These are phyloP conservation scores for Cuculus canorus DNA, from an alignment of 2,797 vertebrate genomes.

Conservation along the genomic window DNA sequence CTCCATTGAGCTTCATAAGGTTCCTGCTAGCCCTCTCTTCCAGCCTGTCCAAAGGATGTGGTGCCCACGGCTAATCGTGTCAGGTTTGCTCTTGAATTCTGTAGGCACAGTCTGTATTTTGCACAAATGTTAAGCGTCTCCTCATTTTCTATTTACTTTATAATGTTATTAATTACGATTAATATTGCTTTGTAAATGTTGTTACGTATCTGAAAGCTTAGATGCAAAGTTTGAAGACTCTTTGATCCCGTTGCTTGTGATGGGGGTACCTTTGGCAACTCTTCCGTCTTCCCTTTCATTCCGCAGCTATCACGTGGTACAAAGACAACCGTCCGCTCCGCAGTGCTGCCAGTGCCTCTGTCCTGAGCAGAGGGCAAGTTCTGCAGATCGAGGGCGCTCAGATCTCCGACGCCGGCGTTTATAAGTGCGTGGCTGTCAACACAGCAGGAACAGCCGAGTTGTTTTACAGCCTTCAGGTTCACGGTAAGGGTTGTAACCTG, in stretches of 20 bases:
- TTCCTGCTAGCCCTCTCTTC: too few species aligned
- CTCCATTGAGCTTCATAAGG: too few species aligned
- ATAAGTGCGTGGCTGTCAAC: conserved; percentile 91
- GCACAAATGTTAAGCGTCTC: accelerated
- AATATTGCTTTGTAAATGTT: accelerated
- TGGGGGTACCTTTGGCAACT: background rate
- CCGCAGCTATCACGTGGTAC: conserved; percentile 89
- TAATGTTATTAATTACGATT: accelerated
- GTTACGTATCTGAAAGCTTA: background rate
- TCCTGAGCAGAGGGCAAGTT: conserved; percentile 83
- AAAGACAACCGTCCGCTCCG: conserved; percentile 86
- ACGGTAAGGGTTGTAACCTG: conserved; percentile 79
- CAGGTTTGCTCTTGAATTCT: background rate
- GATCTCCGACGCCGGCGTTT: conserved; percentile 87
- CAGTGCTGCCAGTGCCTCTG: conserved; percentile 71
- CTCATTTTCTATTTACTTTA: background rate
- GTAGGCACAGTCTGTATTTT: background rate
- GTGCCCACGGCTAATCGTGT: accelerated
- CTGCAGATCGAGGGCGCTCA: conserved; percentile 86
- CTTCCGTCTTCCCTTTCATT: background rate
- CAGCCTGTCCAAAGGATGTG: too few species aligned
- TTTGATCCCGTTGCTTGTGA: background rate
- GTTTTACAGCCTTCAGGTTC: conserved; percentile 88
- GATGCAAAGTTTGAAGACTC: accelerated
- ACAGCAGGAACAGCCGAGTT: conserved; percentile 86